Evolutionary conservation across 2,888 invertebrate species (phyloP), one percentile per base, ranked within the genome.

Genomic region (Eilema sororculum): DNA sequence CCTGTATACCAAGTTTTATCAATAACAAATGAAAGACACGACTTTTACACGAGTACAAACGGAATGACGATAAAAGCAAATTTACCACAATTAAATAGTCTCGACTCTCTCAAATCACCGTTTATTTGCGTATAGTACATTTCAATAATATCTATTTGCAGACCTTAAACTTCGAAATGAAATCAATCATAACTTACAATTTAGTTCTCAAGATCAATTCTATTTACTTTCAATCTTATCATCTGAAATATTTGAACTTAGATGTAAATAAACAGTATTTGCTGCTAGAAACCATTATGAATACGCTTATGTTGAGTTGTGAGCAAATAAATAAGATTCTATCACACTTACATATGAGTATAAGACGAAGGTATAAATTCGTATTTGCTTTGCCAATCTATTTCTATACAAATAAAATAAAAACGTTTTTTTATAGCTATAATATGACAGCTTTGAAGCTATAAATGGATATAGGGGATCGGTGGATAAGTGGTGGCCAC

Each of bases 141-240:
- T 58, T 58, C 25, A 52, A 16, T 25, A 28, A 59, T 59, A 28
- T 59, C 28, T 58, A 13, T 58, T 58, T 25, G 25, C 16, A 25
- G 16, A 2, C 16, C 16, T 33, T 33, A 61, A 62, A 37, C 24
- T 41, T 22, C 9, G 37, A 20, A 41, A 52, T 52, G 69, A 77
- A 84, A 78, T 71, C 76, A 78, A 85, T 85, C 82, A 79, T 77
- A 85, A 84, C 76, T 84, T 80, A 52, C 66, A 72, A 74, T 52
- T 75, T 77, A 77, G 73, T 78, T 81, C n/a, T 25, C 22, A 66
- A 67, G 56, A 58, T 65, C 22, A 56, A 52, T 0, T n/a, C 65
- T 74, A 71, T 80, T 76, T 77, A 76, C 78, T 66, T 77, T 70
- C 61, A 30, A 78, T 74, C 67, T 69, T 63, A 79, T 69, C 68